Conservation (phyloP, 2,888 invertebrate genomes). For the Ophioninae sp. region DNA sequence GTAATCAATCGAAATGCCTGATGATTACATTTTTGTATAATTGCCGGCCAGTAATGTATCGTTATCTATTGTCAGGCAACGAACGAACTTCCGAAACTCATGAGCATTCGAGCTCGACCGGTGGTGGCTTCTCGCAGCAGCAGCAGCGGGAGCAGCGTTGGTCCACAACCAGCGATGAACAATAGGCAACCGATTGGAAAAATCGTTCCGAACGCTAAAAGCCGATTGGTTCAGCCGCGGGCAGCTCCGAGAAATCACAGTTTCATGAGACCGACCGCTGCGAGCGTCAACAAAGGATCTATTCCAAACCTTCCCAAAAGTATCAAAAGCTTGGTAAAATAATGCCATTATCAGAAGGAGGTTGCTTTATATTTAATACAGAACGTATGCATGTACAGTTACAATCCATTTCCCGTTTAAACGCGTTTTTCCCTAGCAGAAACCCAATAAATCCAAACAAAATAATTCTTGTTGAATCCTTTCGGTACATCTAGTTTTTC, state of each 20-base stretch:
- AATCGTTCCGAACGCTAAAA: slow-evolving; percentile 65
- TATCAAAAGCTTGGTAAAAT: slow-evolving; percentile 76
- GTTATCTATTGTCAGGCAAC: slow-evolving; percentile 36
- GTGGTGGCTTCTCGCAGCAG: slow-evolving; percentile 79
- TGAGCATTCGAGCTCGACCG: slow-evolving; percentile 61
- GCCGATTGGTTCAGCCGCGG: slow-evolving; percentile 75
- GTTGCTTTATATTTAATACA: not conserved
- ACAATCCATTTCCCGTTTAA: too few relatives aligned
- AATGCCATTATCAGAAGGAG: slow-evolving; percentile 20
- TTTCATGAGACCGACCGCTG: slow-evolving; percentile 94
- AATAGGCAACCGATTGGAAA: slow-evolving; percentile 64
- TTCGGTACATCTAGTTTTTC: too few relatives aligned
- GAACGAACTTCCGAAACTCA: slow-evolving; percentile 52
- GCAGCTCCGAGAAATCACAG: slow-evolving; percentile 77
- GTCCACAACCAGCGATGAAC: slow-evolving; percentile 70
- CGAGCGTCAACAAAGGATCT: slow-evolving; percentile 89
- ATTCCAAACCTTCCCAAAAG: slow-evolving; percentile 77
- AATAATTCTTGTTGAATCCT: too few relatives aligned
- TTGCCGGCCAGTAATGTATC: not conserved
- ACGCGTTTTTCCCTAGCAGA: too few relatives aligned
- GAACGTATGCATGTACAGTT: not conserved
- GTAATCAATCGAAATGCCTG: not conserved
- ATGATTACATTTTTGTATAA: not conserved
- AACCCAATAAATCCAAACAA: too few relatives aligned
- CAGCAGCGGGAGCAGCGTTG: slow-evolving; percentile 81